phyloP scores from a whole-genome alignment of 2,888 invertebrate genomes.

The Prosopocoilus inquinatus region DNA sequence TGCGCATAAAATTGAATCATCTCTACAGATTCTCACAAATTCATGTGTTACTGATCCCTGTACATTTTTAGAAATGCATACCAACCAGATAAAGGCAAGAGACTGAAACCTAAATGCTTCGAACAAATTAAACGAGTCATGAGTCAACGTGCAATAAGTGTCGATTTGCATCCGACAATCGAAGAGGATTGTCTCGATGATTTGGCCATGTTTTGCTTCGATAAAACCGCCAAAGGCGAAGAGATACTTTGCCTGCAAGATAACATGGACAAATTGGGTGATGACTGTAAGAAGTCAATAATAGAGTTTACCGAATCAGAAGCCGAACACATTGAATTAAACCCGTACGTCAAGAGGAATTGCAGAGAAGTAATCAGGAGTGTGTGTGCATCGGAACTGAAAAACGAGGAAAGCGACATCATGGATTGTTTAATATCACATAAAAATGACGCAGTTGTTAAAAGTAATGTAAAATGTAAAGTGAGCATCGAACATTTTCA shows the following conservation, averaged over 20 bases:
- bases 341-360: conserved; percentile 79
- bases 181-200: conserved; percentile 88
- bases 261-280: conserved; percentile 67
- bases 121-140: conserved; percentile 88
- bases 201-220: conserved; percentile 77
- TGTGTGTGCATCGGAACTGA: conserved; percentile 69
- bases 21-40: too few species aligned
- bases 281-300: conserved; percentile 73
- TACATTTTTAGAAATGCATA: conserved; percentile 69
- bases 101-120: conserved; percentile 61
- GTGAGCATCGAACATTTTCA: conserved; percentile 97
- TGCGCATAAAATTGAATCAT: too few species aligned
- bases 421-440: conserved; percentile 92
- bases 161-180: conserved; percentile 91
- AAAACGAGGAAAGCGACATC: conserved; percentile 81
- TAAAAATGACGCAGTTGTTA: conserved; percentile 83
- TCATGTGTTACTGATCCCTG: not conserved
- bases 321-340: conserved; percentile 85
- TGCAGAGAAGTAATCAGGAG: conserved; percentile 78
- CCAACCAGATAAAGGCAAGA: conserved; percentile 46
- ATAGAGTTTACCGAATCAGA: conserved; percentile 86
- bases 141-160: conserved; percentile 88
- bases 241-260: conserved; percentile 93
- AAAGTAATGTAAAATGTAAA: conserved; percentile 78
- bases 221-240: conserved; percentile 82